Percentiles rank a stretch among this genome's conserved stretches.
phyloP scores from a whole-genome alignment of 2,797 vertebrate species.

The Sitta carolinensis region DNA sequence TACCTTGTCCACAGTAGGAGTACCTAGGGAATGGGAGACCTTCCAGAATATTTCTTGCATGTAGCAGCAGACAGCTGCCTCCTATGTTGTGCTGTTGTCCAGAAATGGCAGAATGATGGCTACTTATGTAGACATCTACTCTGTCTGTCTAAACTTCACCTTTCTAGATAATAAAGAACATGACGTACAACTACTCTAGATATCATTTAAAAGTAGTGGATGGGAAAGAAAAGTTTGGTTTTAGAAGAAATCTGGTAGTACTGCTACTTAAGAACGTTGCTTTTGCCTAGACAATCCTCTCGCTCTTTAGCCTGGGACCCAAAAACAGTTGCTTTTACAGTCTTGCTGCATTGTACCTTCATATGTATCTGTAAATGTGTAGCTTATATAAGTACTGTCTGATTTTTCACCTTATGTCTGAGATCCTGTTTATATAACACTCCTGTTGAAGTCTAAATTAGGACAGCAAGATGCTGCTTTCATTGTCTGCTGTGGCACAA shows the following conservation, averaged over 20 bases:
- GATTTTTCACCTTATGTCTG: neutral
- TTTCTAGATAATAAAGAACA: neutral
- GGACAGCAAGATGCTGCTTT: neutral
- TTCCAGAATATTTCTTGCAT: neutral
- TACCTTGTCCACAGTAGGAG: neutral
- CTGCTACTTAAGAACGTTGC: neutral
- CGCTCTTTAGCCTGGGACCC: neutral
- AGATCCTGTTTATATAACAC: neutral
- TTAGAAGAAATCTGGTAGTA: neutral
- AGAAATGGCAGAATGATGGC: neutral
- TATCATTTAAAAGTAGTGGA: neutral
- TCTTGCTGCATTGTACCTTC: neutral
- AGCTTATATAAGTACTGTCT: neutral
- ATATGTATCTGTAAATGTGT: neutral
- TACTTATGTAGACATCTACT: neutral
- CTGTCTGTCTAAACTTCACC: neutral
- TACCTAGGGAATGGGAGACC: neutral
- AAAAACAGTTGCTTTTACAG: neutral
- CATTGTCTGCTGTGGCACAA: constrained; percentile 1
- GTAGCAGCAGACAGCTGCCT: neutral
- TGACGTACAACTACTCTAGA: neutral
- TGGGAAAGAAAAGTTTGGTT: neutral
- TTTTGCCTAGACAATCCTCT: neutral
- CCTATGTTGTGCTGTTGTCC: neutral
- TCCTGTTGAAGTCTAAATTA: neutral